Conservation (phyloP, 2,888 invertebrate species). For the Psylliodes chrysocephalus region DNA sequence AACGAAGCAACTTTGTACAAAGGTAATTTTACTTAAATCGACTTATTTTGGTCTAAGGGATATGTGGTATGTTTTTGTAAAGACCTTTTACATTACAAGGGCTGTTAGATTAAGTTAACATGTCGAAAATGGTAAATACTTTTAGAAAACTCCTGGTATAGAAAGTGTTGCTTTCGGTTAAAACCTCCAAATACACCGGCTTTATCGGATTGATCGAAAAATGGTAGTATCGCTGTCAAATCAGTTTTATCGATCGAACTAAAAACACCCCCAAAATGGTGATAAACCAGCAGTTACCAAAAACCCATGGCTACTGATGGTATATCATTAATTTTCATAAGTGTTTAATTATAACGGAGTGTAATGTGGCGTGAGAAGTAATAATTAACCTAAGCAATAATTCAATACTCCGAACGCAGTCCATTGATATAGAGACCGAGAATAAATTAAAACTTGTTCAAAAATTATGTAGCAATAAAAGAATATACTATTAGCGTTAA, state of each 20-base stretch:
- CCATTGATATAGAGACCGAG: constrained; percentile 35
- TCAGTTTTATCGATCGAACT: constrained; percentile 17
- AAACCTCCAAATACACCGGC: background rate
- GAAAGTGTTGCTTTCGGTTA: too few relatives aligned
- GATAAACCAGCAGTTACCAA: constrained; percentile 7
- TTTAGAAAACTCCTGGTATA: too few relatives aligned
- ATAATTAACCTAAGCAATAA: constrained; percentile 46
- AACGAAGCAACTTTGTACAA: too few relatives aligned
- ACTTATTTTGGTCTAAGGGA: too few relatives aligned
- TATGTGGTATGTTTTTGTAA: too few relatives aligned
- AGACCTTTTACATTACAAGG: too few relatives aligned
- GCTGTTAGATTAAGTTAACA: too few relatives aligned
- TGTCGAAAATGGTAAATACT: too few relatives aligned
- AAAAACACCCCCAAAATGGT: constrained; percentile 13
- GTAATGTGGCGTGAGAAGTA: constrained; percentile 47
- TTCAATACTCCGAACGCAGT: constrained; percentile 42
- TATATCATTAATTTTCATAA: constrained; percentile 39
- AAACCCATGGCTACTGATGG: constrained; percentile 21
- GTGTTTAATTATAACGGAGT: constrained; percentile 47
- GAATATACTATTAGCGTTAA: constrained; percentile 36
- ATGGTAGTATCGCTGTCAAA: constrained; percentile 16
- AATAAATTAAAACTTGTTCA: constrained; percentile 41
- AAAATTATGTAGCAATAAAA: constrained; percentile 39
- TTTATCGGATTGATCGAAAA: constrained; percentile 6
- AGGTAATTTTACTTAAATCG: too few relatives aligned